Base-by-base conservation (phyloP, 1,140 invertebrate genomes). In the Rhopalosiphum maidis region DNA sequence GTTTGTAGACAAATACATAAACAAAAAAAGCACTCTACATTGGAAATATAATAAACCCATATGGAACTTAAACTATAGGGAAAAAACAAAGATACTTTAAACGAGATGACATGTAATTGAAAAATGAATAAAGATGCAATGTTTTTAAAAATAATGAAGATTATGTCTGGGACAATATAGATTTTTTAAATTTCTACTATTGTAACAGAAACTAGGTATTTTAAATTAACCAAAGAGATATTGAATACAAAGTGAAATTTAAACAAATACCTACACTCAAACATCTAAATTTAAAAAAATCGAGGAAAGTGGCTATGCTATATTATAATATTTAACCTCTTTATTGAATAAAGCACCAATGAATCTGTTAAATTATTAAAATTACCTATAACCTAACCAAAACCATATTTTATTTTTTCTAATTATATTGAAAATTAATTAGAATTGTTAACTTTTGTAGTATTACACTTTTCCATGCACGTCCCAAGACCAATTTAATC, bases 21-120 rank as follows among this genome's bases (percentile, higher is more conserved):
- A 22, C 25, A n/a, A 7, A 22, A 51, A 51, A 51, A 55, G n/a
- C 2, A 88, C 46, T 8, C n/a, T 88, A 18, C 18, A 51, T 18
- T 88, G 30, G 46, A 88, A 88, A 51, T 51, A 88, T 88, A 88
- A 88, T 48, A 88, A 88, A 88, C 30, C 30, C 2, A 11, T 88
- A 15, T n/a, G 30, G 8, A 48, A 43, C 86, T 88, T 30, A 88
- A 51, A n/a, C 4, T 35, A 43, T 37, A 23, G 21, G 21, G 35
- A 85, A 41, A 85, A 41, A 43, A 85, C 37, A 85, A 85, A 85
- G 3, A 43, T 77, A 77, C 60, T 77, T 77, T n/a, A 68, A 68
- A 30, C 11, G 30, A 68, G 15, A n/a, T 68, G 60, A 30, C 30
- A 30, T 30, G 30, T 30, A 68, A 68, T 60, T 9, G 25, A 60